Conservation (phyloP, 2,113 vertebrate genomes). For the Laterallus jamaicensis region DNA sequence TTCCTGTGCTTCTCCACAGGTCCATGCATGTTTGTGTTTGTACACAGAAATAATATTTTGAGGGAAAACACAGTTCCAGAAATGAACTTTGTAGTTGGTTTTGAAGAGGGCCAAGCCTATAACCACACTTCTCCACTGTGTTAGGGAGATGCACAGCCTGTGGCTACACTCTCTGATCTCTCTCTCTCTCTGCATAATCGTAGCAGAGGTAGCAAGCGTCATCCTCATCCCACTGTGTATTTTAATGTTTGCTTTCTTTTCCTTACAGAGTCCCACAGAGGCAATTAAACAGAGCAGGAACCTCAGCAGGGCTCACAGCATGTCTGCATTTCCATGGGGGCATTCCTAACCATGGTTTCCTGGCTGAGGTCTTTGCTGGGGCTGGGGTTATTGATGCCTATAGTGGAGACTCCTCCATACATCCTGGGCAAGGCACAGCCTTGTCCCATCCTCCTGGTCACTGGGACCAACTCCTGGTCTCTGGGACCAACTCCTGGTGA, state of each 20-base stretch:
- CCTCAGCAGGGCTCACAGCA: neutral
- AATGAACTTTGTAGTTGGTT: neutral
- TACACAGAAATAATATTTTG: neutral
- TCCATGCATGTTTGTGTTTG: neutral
- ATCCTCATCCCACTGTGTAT: neutral
- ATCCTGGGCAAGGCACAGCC: neutral
- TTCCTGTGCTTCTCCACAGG: neutral
- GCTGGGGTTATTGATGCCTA: neutral
- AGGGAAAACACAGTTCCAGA: neutral
- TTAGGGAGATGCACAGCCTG: neutral
- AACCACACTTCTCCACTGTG: neutral
- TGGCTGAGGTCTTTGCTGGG: neutral
- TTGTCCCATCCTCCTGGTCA: neutral
- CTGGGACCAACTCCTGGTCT: neutral
- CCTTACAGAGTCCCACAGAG: slow-evolving; percentile 10
- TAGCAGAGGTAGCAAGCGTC: neutral
- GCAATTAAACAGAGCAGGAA: neutral
- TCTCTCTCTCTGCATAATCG: neutral
- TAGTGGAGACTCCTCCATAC: neutral
- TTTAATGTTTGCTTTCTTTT: slow-evolving; percentile 37
- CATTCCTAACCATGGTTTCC: neutral
- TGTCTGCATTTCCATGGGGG: neutral
- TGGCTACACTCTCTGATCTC: slow-evolving; percentile 1
- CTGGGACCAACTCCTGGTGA: neutral
- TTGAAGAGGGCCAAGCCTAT: neutral